Evolutionary conservation across 2,113 vertebrate genomes (phyloP).

Genomic region (Megalops atlanticus): DNA sequence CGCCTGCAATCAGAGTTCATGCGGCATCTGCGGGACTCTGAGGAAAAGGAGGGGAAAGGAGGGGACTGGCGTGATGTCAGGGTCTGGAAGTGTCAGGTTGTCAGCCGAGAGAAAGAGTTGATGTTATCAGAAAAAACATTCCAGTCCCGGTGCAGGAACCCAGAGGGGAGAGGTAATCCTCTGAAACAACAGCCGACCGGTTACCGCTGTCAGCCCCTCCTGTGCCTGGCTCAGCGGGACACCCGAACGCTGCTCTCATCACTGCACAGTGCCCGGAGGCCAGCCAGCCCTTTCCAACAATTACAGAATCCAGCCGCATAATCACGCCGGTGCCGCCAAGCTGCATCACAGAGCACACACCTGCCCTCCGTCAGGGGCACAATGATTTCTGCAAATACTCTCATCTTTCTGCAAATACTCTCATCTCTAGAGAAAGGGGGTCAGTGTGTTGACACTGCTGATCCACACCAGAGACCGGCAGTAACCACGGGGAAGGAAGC

Average conservation of each 20-base stretch:
- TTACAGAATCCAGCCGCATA: background rate
- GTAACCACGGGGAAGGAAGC: background rate
- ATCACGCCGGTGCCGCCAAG: background rate
- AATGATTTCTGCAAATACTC: background rate
- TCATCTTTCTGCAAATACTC: background rate
- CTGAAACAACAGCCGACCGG: constrained; percentile 4
- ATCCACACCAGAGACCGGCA: background rate
- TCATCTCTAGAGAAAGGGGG: background rate
- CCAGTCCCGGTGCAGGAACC: background rate
- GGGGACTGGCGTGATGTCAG: background rate
- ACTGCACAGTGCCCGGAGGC: background rate
- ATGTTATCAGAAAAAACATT: constrained; percentile 13
- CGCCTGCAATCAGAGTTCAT: background rate
- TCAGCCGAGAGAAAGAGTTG: background rate
- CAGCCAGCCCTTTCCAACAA: background rate
- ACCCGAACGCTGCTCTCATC: background rate
- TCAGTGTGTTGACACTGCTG: background rate
- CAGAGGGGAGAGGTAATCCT: background rate
- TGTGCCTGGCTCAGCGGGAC: background rate
- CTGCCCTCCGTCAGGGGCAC: background rate
- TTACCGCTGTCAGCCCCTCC: background rate
- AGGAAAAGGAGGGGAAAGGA: background rate
- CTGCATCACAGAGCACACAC: background rate
- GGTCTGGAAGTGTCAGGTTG: constrained; percentile 4
- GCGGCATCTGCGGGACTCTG: background rate